Base-by-base conservation (phyloP, 2,113 vertebrate genomes). In the Aleadryas rufinucha region DNA sequence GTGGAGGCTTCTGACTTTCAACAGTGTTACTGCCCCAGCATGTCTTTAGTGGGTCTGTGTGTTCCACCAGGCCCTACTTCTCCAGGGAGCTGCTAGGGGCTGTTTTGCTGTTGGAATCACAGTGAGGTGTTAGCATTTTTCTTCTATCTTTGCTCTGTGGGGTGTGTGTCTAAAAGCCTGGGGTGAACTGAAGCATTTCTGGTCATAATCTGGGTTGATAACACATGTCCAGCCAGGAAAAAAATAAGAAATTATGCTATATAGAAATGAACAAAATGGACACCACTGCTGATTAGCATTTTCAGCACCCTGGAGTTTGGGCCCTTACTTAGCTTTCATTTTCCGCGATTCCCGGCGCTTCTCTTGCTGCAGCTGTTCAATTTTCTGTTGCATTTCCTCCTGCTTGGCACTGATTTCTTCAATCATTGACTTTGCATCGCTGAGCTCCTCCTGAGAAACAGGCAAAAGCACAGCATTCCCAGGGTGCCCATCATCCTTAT, bases 401-500 rank as follows among this genome's bases (percentile, higher is more conserved):
- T 99, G 99, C 93, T 98, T 98, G 96, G 98, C 97, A 70, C 98
- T 99, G 24, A 99, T 98, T 60, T 99, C 99, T 86, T 98, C 98
- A 76, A 99, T 98, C 98, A 99, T 99, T 76, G 98, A 98, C 97
- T 99, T 97, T 6, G 98, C 98, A 87, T 98, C 98, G 18, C 98
- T 99, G 91, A 99, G 97, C 93, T 99, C 99, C 96, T 99, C 99
- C 99, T 99, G 94, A 78, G 86, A 89, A 76, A 93, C 37, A 95
- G 87, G 39, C 64, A 82, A 88, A 74, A n/a, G 53, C 65, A 47
- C 49, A 87, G 39, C 39, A n/a, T 93, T 89, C 31, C 76, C 50
- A 86, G 71, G 39, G 31, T 92, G 77, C 44, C 69, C 65, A 39
- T 26, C 84, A 93, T 60, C 30, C 72, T 53, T 13, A 4, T 0